Base-by-base conservation (phyloP, 2,888 invertebrate species). In the Eristalis pertinax region DNA sequence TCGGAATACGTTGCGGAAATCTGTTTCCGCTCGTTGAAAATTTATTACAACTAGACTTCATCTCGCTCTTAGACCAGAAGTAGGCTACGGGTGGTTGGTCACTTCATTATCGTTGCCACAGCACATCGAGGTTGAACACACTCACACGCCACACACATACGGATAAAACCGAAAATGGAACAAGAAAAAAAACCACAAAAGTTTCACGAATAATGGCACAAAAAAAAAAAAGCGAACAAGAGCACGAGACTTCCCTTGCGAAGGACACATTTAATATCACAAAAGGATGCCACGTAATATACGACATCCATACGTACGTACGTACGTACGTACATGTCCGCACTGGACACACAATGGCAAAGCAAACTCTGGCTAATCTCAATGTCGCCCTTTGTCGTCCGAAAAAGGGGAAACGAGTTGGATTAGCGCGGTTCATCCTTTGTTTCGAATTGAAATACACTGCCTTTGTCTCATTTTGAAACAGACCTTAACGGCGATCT, bases 1-100 rank as follows among this genome's bases (percentile, higher is more conserved):
- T 84, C 84, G 80, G 87, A 84, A 87, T 87, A 84, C 87, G 87
- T 87, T 87, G 84, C 87, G 87, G 87, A 87, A 87, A 87, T 87
- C 87, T 87, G 87, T 84, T 84, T 87, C 87, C 87, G 87, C 76
- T 87, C 84, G 87, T 84, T 84, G 87, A 26, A 84, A 87, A 87
- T 87, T 87, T 87, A 87, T 87, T 87, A 87, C 87, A 79, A 84
- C 84, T 67, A 76, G 50, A 50, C 50, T 50, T 50, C 50, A 50
- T 50, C 84, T 69, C 82, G 62, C 2, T 81, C 35, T 50, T 50
- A 8, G 50, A 8, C 50, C 50, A 64, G 43, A 77, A 85, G 87
- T 78, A 68, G 84, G 75, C 75, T 80, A 84, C 58, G 79, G 87
- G 76, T 84, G 87, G 84, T 87, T 87, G 87, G 84, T 84, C 84